A percentile compares a stretch with the other conserved stretches of the same genome.
Evolutionary conservation across 2,888 invertebrate species (phyloP).

Genomic region (Lepidochitona cinerea): DNA sequence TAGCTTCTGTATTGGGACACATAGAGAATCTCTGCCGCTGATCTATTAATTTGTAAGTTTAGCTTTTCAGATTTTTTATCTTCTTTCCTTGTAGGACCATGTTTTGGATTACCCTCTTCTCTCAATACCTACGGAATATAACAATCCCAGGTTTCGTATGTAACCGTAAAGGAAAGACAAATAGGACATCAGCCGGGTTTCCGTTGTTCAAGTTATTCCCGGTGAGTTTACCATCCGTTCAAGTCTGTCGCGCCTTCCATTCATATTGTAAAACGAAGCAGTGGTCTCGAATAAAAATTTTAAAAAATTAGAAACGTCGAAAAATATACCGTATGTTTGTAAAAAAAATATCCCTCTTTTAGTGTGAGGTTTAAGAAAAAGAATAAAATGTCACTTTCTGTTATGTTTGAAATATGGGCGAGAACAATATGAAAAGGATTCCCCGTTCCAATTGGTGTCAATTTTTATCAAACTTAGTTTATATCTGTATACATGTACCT

Average conservation of each 20-base stretch:
- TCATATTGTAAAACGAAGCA: too few species aligned
- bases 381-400: background rate
- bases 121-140: constrained; percentile 80
- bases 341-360: too few species aligned
- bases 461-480: background rate
- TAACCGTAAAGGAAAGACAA: constrained; percentile 32
- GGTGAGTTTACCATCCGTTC: constrained; percentile 30
- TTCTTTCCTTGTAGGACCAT: constrained; percentile 77
- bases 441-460: background rate
- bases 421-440: background rate
- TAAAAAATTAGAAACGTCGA: too few species aligned
- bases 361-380: background rate
- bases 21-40: too few species aligned
- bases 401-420: background rate
- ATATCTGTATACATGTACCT: too few species aligned
- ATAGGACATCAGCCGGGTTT: constrained; percentile 17
- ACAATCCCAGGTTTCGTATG: constrained; percentile 36
- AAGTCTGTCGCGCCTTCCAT: too few species aligned
- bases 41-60: too few species aligned
- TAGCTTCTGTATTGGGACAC: too few species aligned
- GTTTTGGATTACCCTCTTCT: constrained; percentile 82
- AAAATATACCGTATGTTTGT: too few species aligned
- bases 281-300: background rate
- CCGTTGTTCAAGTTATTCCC: constrained; percentile 50
- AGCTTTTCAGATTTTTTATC: background rate